phyloP scores from a whole-genome alignment of 1,140 invertebrate genomes.

The Branchinecta lindahli region DNA sequence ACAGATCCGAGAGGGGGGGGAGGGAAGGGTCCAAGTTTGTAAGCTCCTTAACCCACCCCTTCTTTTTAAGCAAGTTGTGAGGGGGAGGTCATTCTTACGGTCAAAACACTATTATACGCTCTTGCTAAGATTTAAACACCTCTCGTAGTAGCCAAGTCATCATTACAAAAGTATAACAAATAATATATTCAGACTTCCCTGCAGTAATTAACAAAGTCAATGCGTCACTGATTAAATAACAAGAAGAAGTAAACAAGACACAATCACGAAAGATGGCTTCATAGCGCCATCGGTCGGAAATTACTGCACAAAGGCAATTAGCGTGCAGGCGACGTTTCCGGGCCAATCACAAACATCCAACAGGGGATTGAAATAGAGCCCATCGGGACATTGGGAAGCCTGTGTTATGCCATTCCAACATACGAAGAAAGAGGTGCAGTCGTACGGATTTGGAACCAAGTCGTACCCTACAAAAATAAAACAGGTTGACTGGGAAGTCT shows the following conservation, averaged over 20 bases:
- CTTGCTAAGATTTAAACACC: too few species aligned
- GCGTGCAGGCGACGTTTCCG: not conserved
- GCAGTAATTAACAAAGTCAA: too few species aligned
- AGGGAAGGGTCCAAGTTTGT: too few species aligned
- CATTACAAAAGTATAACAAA: too few species aligned
- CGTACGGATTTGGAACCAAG: not conserved
- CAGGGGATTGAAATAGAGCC: constrained; percentile 13
- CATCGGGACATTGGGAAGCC: not conserved
- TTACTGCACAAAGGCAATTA: not conserved
- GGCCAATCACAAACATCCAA: constrained; percentile 15
- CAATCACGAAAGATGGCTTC: not conserved
- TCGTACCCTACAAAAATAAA: not conserved
- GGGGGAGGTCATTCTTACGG: too few species aligned
- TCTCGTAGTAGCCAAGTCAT: too few species aligned
- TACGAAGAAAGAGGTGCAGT: not conserved
- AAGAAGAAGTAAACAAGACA: not conserved
- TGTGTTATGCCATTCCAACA: not conserved
- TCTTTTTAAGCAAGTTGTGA: too few species aligned
- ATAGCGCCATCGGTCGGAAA: not conserved
- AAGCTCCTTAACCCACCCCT: too few species aligned
- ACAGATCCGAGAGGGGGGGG: too few species aligned
- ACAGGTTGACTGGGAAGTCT: not conserved
- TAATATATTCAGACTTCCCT: too few species aligned
- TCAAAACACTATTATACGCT: too few species aligned
- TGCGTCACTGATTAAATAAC: not conserved